Percentiles rank a stretch among this genome's conserved stretches.
phyloP scores from a whole-genome alignment of 2,888 invertebrate genomes.

The Papilio protenor region DNA sequence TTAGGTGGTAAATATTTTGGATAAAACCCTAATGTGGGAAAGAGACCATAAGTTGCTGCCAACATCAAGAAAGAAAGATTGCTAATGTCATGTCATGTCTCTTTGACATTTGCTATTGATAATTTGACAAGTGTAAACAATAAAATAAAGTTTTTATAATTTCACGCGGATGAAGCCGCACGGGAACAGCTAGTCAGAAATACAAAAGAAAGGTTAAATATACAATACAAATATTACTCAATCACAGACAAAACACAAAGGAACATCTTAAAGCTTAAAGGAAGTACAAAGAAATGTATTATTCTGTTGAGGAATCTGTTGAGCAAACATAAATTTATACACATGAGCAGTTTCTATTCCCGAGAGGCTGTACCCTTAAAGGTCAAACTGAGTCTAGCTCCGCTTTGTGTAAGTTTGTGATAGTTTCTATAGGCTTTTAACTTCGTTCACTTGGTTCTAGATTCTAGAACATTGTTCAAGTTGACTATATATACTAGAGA shows the following conservation, averaged over 20 bases:
- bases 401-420: constrained; percentile 34
- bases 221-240: constrained; percentile 9
- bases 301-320: constrained; percentile 16
- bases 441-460: constrained; percentile 34
- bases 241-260: constrained; percentile 19
- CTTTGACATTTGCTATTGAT: too few relatives aligned
- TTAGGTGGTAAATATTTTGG: too few relatives aligned
- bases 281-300: constrained; percentile 7
- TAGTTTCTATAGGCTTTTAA: constrained; percentile 34
- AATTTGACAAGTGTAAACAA: too few relatives aligned
- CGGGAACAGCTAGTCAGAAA: too few relatives aligned
- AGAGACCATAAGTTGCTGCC: too few relatives aligned
- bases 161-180: too few relatives aligned
- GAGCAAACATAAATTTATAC: constrained; percentile 31
- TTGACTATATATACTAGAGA: neutral
- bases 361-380: constrained; percentile 22
- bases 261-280: constrained; percentile 12
- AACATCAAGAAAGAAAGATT: too few relatives aligned
- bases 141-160: too few relatives aligned
- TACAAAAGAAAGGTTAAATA: neutral
- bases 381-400: constrained; percentile 33
- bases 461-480: constrained; percentile 31
- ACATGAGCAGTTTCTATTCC: constrained; percentile 27
- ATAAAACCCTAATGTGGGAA: too few relatives aligned
- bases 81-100: too few relatives aligned